phyloP scores from a whole-genome alignment of 2,113 vertebrate genomes.

The Amblyornis subalaris region DNA sequence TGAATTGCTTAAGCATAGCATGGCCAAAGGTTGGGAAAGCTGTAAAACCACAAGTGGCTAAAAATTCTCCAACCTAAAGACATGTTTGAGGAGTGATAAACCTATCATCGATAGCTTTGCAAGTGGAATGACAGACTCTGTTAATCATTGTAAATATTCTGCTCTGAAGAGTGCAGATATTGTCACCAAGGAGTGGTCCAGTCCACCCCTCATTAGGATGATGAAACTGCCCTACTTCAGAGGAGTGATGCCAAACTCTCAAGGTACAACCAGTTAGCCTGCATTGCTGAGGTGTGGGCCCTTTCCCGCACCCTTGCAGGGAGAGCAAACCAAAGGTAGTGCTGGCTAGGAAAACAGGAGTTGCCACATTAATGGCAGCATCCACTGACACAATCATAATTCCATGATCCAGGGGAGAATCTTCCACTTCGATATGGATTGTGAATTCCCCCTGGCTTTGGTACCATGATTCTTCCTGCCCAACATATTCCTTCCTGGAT shows the following conservation, averaged over 20 bases:
- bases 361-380: not conserved
- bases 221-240: not conserved
- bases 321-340: not conserved
- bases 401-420: not conserved
- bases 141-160: slow-evolving; percentile 49
- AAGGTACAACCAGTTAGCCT: not conserved
- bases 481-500: not conserved
- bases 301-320: not conserved
- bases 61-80: slow-evolving; percentile 33
- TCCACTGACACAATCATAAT: not conserved
- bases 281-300: not conserved
- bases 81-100: slow-evolving; percentile 28
- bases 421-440: not conserved
- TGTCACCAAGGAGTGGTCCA: slow-evolving; percentile 27
- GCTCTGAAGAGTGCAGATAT: not conserved
- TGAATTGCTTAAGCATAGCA: slow-evolving; percentile 9
- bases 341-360: not conserved
- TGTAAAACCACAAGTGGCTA: slow-evolving; percentile 28
- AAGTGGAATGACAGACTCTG: not conserved
- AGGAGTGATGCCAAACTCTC: not conserved
- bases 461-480: not conserved
- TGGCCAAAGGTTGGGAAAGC: slow-evolving; percentile 38
- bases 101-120: not conserved
- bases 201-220: not conserved
- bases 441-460: not conserved